phyloP scores from a whole-genome alignment of 1,140 invertebrate species.

The Lithobius niger region DNA sequence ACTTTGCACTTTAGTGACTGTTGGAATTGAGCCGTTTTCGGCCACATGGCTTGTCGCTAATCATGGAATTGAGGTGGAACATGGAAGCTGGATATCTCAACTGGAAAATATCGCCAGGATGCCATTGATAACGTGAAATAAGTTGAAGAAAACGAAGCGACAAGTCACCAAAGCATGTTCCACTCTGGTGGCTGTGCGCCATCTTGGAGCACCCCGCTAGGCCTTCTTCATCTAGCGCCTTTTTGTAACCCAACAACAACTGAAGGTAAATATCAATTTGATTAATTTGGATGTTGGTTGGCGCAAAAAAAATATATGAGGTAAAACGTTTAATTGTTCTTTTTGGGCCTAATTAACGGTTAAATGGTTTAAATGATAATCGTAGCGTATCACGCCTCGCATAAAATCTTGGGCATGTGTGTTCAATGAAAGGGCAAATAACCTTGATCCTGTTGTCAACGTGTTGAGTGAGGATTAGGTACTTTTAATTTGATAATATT shows the following conservation, averaged over 20 bases:
- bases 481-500: too few species aligned
- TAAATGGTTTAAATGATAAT: too few species aligned
- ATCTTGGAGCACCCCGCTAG: slow-evolving; percentile 13
- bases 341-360: too few species aligned
- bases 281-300: too few species aligned
- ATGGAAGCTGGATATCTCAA: neutral
- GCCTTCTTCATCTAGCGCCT: slow-evolving; percentile 6
- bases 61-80: neutral
- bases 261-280: slow-evolving; percentile 4
- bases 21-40: neutral
- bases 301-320: too few species aligned
- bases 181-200: slow-evolving; percentile 17
- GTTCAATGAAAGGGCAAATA: too few species aligned
- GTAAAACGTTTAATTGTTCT: too few species aligned
- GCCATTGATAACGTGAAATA: neutral
- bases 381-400: too few species aligned
- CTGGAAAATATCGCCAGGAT: neutral
- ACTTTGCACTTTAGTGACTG: slow-evolving; percentile 1
- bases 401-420: too few species aligned
- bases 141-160: neutral
- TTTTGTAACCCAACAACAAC: neutral
- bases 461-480: too few species aligned
- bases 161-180: slow-evolving; percentile 6
- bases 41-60: neutral
- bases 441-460: too few species aligned